These are phyloP conservation scores for Syrmaticus mikado DNA, from an alignment of 2,113 vertebrate genomes.

Conservation along the genomic window DNA sequence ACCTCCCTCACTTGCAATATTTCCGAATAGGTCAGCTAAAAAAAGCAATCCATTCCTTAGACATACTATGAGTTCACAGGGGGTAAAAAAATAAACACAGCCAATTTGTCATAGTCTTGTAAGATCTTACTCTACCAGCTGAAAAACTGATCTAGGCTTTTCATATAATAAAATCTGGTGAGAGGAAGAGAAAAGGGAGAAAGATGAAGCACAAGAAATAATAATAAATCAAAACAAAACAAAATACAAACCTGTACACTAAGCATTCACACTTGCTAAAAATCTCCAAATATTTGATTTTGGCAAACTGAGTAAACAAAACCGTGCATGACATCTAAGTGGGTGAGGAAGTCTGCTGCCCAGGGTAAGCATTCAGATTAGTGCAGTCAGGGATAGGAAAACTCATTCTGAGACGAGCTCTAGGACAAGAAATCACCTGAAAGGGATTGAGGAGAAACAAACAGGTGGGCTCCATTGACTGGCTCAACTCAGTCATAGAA, in stretches of 20 bases:
- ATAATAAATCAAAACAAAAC: not conserved
- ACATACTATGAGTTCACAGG: fast-evolving
- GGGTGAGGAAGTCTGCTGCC: not conserved
- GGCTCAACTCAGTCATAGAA: not conserved
- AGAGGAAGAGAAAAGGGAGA: fast-evolving
- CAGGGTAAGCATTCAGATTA: not conserved
- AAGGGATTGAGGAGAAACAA: not conserved
- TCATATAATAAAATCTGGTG: fast-evolving
- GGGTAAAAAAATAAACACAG: not conserved
- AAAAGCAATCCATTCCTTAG: fast-evolving
- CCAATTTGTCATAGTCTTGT: fast-evolving
- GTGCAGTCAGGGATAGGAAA: not conserved
- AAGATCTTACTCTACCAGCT: not conserved
- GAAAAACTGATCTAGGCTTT: fast-evolving
- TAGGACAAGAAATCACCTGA: not conserved
- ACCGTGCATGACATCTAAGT: not conserved
- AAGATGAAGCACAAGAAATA: not conserved
- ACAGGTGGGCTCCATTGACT: not conserved
- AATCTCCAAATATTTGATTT: not conserved
- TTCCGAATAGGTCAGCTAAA: not conserved
- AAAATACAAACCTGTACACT: not conserved
- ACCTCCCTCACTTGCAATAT: fast-evolving
- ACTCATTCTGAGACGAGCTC: not conserved
- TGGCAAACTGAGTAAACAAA: not conserved
- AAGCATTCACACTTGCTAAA: not conserved